Evolutionary conservation across 2,113 vertebrate species (phyloP).

Genomic region (Phrynosoma blainvillii): DNA sequence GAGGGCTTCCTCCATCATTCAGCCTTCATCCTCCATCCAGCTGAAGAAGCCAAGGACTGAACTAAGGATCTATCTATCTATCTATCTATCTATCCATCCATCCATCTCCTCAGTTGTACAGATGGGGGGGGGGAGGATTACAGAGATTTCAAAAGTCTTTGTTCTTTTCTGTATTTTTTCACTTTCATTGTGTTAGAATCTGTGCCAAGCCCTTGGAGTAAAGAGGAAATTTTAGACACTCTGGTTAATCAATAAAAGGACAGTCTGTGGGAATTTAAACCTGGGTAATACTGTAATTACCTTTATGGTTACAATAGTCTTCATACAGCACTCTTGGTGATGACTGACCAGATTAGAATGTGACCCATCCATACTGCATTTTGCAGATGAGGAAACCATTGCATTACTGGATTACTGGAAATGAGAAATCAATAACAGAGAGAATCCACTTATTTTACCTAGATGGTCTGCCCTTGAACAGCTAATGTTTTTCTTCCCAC

Average conservation of each 20-base stretch:
- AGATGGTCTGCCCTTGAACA: background rate
- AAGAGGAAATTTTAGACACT: background rate
- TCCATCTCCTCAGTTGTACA: background rate
- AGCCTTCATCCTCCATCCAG: too few species aligned
- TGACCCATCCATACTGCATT: conserved; percentile 38
- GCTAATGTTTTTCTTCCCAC: background rate
- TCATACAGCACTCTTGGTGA: background rate
- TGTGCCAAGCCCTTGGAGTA: background rate
- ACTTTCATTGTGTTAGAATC: background rate
- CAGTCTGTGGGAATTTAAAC: background rate
- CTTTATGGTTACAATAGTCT: background rate
- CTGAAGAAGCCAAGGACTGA: background rate
- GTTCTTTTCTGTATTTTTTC: background rate
- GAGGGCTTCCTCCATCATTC: background rate
- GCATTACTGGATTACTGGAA: background rate
- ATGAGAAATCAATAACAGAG: background rate
- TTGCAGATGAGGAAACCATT: conserved; percentile 2
- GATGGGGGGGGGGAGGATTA: background rate
- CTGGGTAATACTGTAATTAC: background rate
- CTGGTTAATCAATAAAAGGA: background rate
- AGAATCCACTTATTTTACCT: background rate
- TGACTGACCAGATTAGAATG: conserved; percentile 14
- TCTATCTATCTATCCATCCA: too few species aligned
- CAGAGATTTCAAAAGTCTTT: background rate
- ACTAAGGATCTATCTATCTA: too few species aligned